A percentile compares a stretch with the other conserved stretches of the same genome.
phyloP scores from a whole-genome alignment of 1,140 invertebrate species.

The Grapholita molesta region DNA sequence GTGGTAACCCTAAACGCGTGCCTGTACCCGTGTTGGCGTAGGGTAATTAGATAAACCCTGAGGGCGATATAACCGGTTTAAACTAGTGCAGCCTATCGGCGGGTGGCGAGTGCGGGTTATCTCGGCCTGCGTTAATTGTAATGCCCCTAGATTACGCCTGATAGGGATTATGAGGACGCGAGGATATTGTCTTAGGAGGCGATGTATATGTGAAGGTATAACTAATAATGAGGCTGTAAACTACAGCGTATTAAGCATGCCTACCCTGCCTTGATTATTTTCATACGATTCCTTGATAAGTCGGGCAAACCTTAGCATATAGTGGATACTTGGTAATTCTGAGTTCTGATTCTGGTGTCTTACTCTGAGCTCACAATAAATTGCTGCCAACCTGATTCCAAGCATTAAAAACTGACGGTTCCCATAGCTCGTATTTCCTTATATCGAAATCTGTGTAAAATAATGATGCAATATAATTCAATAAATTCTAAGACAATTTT shows the following conservation, averaged over 20 bases:
- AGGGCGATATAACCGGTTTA: slow-evolving; percentile 72
- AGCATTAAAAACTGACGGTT: too few species aligned
- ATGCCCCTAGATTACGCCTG: slow-evolving; percentile 66
- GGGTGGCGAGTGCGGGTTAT: slow-evolving; percentile 75
- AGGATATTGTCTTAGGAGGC: not conserved
- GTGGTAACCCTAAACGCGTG: not conserved
- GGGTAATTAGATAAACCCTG: slow-evolving; percentile 74
- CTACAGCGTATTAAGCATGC: not conserved
- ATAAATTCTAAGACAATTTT: too few species aligned
- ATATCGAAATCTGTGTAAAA: too few species aligned
- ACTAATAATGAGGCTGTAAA: not conserved
- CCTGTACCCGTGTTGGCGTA: slow-evolving; percentile 47
- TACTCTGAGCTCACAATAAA: too few species aligned
- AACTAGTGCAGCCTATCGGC: slow-evolving; percentile 67
- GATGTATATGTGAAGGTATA: slow-evolving; percentile 6
- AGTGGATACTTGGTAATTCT: too few species aligned
- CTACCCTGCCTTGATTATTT: slow-evolving; percentile 16
- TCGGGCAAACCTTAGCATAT: too few species aligned
- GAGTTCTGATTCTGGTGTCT: too few species aligned
- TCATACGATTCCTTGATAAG: too few species aligned
- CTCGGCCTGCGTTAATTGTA: slow-evolving; percentile 75
- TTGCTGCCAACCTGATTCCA: too few species aligned
- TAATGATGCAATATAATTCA: too few species aligned
- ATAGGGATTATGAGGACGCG: slow-evolving; percentile 29
- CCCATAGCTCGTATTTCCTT: too few species aligned